Percentiles rank a stretch among this genome's conserved stretches.
Evolutionary conservation across 2,797 vertebrate species (phyloP).

Genomic region (Vespertilio murinus): DNA sequence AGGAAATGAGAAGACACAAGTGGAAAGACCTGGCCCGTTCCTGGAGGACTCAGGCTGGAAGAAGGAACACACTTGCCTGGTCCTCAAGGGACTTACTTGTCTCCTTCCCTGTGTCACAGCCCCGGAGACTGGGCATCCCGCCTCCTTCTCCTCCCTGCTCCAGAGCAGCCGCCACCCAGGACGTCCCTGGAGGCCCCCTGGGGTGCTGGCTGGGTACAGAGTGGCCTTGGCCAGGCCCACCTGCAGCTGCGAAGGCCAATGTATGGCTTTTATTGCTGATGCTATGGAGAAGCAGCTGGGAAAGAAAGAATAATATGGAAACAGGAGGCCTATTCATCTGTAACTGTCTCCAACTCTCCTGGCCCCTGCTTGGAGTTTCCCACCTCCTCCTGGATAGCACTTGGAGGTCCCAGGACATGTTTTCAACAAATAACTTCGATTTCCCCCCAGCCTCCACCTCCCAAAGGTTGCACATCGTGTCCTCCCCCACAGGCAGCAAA

Average conservation of each 20-base stretch:
- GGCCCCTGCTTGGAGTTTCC: background rate
- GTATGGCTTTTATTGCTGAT: background rate
- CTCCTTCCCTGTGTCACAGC: background rate
- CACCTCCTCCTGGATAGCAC: background rate
- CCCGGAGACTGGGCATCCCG: background rate
- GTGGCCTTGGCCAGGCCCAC: too few species aligned
- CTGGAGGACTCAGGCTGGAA: background rate
- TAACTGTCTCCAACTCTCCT: background rate
- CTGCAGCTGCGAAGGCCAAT: background rate
- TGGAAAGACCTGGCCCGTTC: background rate
- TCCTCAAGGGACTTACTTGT: too few species aligned
- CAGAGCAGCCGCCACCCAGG: background rate
- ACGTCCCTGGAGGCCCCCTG: background rate
- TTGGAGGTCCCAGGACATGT: background rate
- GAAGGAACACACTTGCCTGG: fast-evolving
- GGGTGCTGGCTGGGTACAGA: background rate
- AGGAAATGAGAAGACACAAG: background rate
- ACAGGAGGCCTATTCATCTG: background rate
- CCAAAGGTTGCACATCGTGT: background rate
- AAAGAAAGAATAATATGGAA: background rate
- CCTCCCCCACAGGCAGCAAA: background rate
- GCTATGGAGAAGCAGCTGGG: background rate
- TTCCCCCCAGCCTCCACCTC: background rate
- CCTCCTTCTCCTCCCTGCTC: background rate
- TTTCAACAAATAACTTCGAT: background rate